phyloP scores from a whole-genome alignment of 2,888 invertebrate species.

The Aproaerema taeniolella region DNA sequence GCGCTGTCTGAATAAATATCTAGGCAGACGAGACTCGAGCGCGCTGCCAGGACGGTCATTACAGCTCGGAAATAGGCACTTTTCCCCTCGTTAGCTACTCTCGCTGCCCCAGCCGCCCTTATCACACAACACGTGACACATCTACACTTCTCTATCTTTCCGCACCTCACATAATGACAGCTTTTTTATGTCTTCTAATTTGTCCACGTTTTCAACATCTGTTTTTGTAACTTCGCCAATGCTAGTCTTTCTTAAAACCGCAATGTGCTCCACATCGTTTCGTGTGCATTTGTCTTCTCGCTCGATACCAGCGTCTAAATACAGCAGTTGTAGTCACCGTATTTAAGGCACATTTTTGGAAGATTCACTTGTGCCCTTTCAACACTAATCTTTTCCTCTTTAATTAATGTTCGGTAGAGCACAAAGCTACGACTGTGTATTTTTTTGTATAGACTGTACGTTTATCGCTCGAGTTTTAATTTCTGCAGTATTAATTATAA shows the following conservation, averaged over 20 bases:
- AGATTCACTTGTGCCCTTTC: conserved; percentile 34
- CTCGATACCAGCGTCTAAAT: conserved; percentile 15
- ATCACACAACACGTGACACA: conserved; percentile 25
- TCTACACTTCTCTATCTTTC: conserved; percentile 18
- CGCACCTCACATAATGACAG: conserved; percentile 7
- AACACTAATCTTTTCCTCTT: conserved; percentile 46
- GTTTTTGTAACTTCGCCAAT: conserved; percentile 21
- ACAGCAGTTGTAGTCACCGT: conserved; percentile 11
- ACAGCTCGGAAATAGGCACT: conserved; percentile 75
- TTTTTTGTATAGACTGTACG: conserved; percentile 49
- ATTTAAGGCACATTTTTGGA: conserved; percentile 31
- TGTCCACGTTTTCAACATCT: conserved; percentile 6
- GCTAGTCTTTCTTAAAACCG: conserved; percentile 41
- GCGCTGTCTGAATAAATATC: conserved; percentile 8
- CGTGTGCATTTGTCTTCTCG: conserved; percentile 27
- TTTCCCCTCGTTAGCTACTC: conserved; percentile 73
- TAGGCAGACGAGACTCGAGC: conserved; percentile 22
- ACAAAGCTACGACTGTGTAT: conserved; percentile 62
- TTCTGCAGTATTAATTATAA: conserved; percentile 66
- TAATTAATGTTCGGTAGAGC: conserved; percentile 68
- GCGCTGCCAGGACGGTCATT: conserved; percentile 66
- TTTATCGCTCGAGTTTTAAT: conserved; percentile 59
- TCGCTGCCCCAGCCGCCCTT: conserved; percentile 43
- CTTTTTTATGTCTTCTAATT: conserved; percentile 1
- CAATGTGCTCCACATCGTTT: conserved; percentile 42